These are phyloP conservation scores for Campylorhamphus procurvoides DNA, from an alignment of 2,113 vertebrate genomes.

Conservation along the genomic window DNA sequence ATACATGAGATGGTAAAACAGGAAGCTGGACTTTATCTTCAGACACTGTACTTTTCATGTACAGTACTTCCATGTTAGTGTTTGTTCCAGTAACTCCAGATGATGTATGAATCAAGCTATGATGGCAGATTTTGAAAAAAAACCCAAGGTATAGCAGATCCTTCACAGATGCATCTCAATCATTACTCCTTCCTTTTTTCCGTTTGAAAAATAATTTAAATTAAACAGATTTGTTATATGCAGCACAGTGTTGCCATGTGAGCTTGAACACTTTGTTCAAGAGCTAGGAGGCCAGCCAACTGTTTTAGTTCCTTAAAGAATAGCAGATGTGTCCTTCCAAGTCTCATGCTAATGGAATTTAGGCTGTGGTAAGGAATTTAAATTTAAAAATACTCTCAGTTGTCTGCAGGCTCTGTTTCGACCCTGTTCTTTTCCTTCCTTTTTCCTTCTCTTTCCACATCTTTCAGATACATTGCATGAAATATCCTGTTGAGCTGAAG, in stretches of 20 bases:
- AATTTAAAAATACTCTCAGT: conserved; percentile 44
- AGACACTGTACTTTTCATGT: neutral
- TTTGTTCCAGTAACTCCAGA: conserved; percentile 12
- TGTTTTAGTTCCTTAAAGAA: conserved; percentile 72
- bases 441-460: conserved; percentile 2
- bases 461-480: neutral
- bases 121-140: neutral
- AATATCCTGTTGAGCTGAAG: neutral
- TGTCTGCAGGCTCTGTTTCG: neutral
- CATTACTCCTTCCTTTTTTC: conserved; percentile 29
- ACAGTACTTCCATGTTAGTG: neutral
- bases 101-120: conserved; percentile 26
- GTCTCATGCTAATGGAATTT: conserved; percentile 66
- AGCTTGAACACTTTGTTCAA: conserved; percentile 70
- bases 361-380: conserved; percentile 11
- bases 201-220: conserved; percentile 57
- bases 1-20: conserved; percentile 1
- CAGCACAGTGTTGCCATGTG: conserved; percentile 58
- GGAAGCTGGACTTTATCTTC: conserved; percentile 26
- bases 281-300: conserved; percentile 72
- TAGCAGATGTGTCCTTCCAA: conserved; percentile 73
- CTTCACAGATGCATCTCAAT: conserved; percentile 48
- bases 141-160: neutral
- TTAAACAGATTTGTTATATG: conserved; percentile 66
- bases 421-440: neutral